phyloP scores from a whole-genome alignment of 2,113 vertebrate genomes.

The Indicator indicator region DNA sequence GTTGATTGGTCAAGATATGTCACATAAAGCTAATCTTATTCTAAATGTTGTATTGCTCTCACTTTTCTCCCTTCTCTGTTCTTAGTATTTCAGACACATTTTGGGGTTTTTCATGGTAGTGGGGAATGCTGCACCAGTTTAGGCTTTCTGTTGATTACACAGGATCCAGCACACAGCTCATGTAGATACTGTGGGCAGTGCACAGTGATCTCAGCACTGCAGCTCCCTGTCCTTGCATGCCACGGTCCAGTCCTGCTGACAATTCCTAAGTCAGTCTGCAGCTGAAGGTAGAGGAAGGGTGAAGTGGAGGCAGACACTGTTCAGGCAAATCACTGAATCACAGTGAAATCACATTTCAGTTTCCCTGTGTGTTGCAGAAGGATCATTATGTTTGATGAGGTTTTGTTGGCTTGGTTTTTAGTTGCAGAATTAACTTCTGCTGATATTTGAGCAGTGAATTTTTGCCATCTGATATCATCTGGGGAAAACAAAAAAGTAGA shows the following conservation, averaged over 20 bases:
- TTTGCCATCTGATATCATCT: slow-evolving; percentile 1
- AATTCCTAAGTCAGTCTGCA: not conserved
- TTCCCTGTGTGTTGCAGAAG: not conserved
- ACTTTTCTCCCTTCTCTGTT: not conserved
- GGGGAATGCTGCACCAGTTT: not conserved
- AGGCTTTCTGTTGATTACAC: not conserved
- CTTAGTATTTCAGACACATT: not conserved
- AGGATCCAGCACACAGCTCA: not conserved
- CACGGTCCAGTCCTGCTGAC: not conserved
- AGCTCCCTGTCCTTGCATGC: not conserved
- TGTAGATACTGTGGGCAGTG: not conserved
- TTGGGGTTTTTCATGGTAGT: not conserved
- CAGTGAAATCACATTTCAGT: not conserved
- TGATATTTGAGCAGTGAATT: not conserved
- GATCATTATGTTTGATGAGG: not conserved
- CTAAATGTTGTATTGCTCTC: not conserved
- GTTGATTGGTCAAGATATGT: not conserved
- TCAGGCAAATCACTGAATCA: not conserved
- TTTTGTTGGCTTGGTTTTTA: not conserved
- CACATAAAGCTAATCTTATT: not conserved
- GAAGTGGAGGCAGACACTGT: not conserved
- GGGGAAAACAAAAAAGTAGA: not conserved
- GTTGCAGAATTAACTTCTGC: not conserved
- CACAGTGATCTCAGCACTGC: not conserved
- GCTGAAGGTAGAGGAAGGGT: not conserved